Evolutionary conservation across 1,140 invertebrate genomes (phyloP), one percentile per base, ranked within the genome.

Genomic region (Brachionus manjavacas): DNA sequence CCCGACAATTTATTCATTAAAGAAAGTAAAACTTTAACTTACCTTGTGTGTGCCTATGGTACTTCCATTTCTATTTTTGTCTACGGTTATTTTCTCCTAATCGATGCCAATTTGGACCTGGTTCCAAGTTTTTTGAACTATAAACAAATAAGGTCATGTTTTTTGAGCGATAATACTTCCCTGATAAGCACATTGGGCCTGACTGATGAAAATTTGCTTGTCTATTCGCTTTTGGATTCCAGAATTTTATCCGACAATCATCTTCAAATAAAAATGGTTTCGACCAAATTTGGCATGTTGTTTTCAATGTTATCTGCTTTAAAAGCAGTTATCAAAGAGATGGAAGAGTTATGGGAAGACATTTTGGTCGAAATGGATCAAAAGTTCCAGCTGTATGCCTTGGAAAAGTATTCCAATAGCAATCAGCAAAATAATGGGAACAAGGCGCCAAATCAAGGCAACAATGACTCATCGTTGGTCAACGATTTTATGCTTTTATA

Each of bases 341-440:
- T 97, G 86, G 93, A 92, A 64, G 95, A 97, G 90, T 94, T 95
- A 0, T 97, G 95, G 95, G 96, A 97, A 90, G 95, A 95, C 85
- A 95, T 97, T 86, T 90, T 97, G 14, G 88, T 96, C 25, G 96
- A 97, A 91, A 95, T 98, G 92, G 95, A 98, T 89, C 93, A 94
- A 64, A 97, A 97, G 90, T 91, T 98, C 84, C 92, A 94, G 8
- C 93, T 93, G 85, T 97, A 96, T 91, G 94, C 94, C 35, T 92
- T 93, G 85, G 92, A 92, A 84, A 90, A 90, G 85, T 86, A 88
- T 84, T 86, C 92, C 92, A 52, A 92, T 93, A 87, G 46, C 43
- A 66, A 9, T 72, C 31, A 46, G 1, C 35, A 39, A 28, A 41
- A 4, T 9, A 72, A 72, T 25, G 35, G 49, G 31, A 23, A 25